Evolutionary conservation across 2,888 invertebrate species (phyloP).

Genomic region (Tridacna gigas): DNA sequence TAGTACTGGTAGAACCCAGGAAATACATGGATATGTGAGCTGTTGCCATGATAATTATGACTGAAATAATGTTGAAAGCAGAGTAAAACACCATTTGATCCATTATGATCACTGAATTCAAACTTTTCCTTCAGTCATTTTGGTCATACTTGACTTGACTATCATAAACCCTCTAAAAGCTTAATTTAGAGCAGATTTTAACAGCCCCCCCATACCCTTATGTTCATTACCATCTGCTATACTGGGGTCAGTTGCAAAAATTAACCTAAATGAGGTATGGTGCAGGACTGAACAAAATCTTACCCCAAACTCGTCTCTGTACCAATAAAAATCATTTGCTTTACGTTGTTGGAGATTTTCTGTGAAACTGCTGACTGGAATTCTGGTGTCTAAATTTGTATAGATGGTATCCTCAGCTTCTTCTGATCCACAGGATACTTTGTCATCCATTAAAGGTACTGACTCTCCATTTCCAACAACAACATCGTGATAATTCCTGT

Average conservation of each 20-base stretch:
- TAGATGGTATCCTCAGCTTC: constrained; percentile 20
- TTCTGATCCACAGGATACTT: neutral
- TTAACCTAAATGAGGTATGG: no score
- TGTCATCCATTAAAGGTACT: constrained; percentile 1
- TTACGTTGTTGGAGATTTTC: constrained; percentile 43
- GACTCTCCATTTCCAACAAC: constrained; percentile 3
- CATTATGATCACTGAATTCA: neutral
- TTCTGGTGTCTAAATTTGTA: constrained; percentile 46
- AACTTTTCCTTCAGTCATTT: no score
- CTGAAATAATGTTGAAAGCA: neutral
- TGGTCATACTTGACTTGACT: no score
- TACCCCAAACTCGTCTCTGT: constrained; percentile 59
- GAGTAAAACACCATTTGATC: neutral
- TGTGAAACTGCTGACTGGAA: constrained; percentile 49
- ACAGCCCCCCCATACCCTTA: no score
- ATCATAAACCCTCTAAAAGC: no score
- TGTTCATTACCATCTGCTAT: no score
- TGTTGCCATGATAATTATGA: no score
- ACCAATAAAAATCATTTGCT: constrained; percentile 46
- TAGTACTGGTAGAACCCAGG: no score
- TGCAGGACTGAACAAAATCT: constrained; percentile 8
- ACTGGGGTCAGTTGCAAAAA: no score
- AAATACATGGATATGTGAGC: no score
- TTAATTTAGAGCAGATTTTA: no score
- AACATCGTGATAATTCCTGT: neutral